A percentile compares a stretch with the other conserved stretches of the same genome.
These are phyloP conservation scores for Anagrus nilaparvatae DNA, from an alignment of 1,140 invertebrate species.

Conservation along the genomic window DNA sequence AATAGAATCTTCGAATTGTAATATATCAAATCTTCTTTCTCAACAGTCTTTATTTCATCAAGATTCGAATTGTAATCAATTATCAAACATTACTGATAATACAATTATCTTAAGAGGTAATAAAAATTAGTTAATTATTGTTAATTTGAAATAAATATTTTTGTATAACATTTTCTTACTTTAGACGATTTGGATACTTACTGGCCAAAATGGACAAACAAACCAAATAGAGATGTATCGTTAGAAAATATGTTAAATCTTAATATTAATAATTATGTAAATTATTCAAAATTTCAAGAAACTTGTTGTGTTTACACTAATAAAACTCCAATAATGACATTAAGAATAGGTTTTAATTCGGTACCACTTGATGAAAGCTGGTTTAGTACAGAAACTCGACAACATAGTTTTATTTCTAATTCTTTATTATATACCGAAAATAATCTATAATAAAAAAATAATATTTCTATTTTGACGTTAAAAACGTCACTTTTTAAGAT, in stretches of 20 bases:
- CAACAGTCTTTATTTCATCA: too few relatives aligned
- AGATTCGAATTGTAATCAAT: too few relatives aligned
- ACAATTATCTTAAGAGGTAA: too few relatives aligned
- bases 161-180: constrained; percentile 15
- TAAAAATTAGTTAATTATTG: too few relatives aligned
- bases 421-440: constrained; percentile 27
- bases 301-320: constrained; percentile 32
- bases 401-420: constrained; percentile 24
- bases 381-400: constrained; percentile 17
- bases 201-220: constrained; percentile 22
- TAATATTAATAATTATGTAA: constrained; percentile 16
- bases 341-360: constrained; percentile 9
- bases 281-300: constrained; percentile 28
- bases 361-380: background rate
- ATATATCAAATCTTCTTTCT: too few relatives aligned
- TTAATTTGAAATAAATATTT: background rate
- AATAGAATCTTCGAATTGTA: too few relatives aligned
- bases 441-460: too few relatives aligned
- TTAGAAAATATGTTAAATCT: constrained; percentile 30
- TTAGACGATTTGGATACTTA: constrained; percentile 21
- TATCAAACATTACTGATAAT: too few relatives aligned
- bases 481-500: too few relatives aligned
- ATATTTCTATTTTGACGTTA: too few relatives aligned
- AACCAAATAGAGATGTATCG: background rate
- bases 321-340: constrained; percentile 23